Conservation (phyloP, 2,797 vertebrate genomes). For the Lerista edwardsae region DNA sequence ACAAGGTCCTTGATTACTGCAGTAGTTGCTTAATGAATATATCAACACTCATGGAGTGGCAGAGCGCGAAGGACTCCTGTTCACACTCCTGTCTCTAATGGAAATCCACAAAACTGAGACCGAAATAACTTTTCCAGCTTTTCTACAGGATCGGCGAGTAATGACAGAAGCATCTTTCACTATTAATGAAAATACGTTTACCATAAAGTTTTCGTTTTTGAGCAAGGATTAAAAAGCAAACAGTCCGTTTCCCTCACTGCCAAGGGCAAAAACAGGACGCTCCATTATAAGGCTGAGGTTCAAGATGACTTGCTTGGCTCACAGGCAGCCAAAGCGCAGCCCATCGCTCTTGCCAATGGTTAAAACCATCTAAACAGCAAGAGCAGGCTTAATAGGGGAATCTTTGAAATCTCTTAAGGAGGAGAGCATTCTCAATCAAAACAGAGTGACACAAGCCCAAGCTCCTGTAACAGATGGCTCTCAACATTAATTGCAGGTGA, state of each 20-base stretch:
- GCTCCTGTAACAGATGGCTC: neutral
- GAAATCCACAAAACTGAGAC: slow-evolving; percentile 35
- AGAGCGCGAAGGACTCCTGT: too few relatives aligned
- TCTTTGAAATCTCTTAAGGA: slow-evolving; percentile 22
- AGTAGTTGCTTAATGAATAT: slow-evolving; percentile 29
- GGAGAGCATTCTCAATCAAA: slow-evolving; percentile 6
- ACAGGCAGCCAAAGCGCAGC: slow-evolving; percentile 4
- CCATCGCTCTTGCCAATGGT: neutral
- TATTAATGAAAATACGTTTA: slow-evolving; percentile 34
- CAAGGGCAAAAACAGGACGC: slow-evolving; percentile 40
- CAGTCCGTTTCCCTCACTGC: slow-evolving; percentile 30
- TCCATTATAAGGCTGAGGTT: slow-evolving; percentile 39
- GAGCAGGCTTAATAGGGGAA: slow-evolving; percentile 8
- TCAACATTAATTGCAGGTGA: neutral
- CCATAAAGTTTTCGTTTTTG: slow-evolving; percentile 32
- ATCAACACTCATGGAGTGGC: slow-evolving; percentile 26
- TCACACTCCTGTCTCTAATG: slow-evolving; percentile 16
- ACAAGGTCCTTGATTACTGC: slow-evolving; percentile 11
- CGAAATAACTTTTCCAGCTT: slow-evolving; percentile 34
- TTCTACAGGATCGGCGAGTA: slow-evolving; percentile 19
- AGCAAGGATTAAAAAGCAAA: slow-evolving; percentile 47
- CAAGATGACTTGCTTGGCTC: slow-evolving; percentile 27
- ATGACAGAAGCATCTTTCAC: slow-evolving; percentile 50
- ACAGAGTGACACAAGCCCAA: neutral
- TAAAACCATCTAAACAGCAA: slow-evolving; percentile 1